Evolutionary conservation across 2,113 vertebrate species (phyloP).

Genomic region (Anolis sagrei): DNA sequence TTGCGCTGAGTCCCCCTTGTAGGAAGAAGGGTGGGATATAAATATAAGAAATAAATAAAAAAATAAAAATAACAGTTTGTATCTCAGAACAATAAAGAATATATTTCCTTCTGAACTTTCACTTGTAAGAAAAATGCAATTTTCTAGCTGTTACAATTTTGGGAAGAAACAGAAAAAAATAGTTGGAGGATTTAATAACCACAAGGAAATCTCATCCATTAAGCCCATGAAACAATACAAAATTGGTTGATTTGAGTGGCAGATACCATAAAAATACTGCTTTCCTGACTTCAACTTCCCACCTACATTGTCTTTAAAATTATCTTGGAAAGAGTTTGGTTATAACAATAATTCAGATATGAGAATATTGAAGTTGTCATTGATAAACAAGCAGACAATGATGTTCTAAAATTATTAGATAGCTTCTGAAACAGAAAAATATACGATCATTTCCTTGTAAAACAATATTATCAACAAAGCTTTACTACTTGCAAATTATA

Average conservation of each 20-base stretch:
- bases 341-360: background rate
- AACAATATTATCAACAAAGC: background rate
- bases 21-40: no score
- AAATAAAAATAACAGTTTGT: background rate
- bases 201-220: no score
- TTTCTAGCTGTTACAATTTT: background rate
- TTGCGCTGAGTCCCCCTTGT: no score
- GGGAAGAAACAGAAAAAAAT: background rate
- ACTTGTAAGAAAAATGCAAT: background rate
- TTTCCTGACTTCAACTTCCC: background rate
- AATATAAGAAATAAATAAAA: no score
- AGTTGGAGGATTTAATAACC: no score
- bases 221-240: background rate
- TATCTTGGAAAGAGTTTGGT: background rate
- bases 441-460: no score
- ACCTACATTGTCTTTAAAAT: background rate
- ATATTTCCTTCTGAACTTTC: background rate
- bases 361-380: background rate
- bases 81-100: background rate
- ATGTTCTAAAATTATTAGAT: no score
- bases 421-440: no score
- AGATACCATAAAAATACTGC: background rate
- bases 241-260: background rate
- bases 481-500: background rate
- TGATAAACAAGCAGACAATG: no score